Base-by-base conservation (phyloP, 2,797 vertebrate species). In the Steatocranus sp. region DNA sequence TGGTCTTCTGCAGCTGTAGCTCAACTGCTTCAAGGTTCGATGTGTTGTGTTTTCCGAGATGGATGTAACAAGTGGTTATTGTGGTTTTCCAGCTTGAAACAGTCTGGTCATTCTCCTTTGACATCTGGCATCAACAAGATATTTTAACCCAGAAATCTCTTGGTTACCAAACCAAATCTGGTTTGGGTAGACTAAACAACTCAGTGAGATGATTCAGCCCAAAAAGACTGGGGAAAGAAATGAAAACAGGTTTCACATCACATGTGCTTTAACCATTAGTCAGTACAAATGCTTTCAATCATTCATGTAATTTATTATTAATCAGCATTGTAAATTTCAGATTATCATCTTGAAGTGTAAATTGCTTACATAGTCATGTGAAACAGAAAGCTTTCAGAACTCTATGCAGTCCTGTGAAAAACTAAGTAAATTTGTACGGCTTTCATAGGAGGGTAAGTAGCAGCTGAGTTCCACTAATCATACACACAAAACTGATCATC, bases 181-280 rank as follows among this genome's bases (percentile, higher is more conserved):
- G 20, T 66, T 66, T 66, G 61, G 10, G 20, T 41, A 41, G 61
- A 38, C 17, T 58, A 58, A 58, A 58, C 34, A 66, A 66, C 12
- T 23, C 8, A 15, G 20, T 66, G n/a, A 66, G 20, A 23, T 23
- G 36, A 41, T 41, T 66, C 20, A 41, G 36, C 12, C 61, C n/a
- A 41, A 4, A 4, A 1, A 25, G 20, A 15, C 1, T 66, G n/a
- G 0, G n/a, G 5, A 20, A 66, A 66, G 25, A 66, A 66, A 15
- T 0, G 1, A 41, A 66, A 41, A 6, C 34, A 66, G 61, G n/a
- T 23, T 41, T 66, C 23, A 0, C 36, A 23, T 66, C 20, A 41
- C 61, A 66, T 1, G 1, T 41, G n/a, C 1, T 61, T 61, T 61
- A 20, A 36, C 32, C 56, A 61, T 34, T 1, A 8, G 30, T 36